A percentile compares a stretch with the other conserved stretches of the same genome.
Conservation (phyloP, 2,888 invertebrate genomes). For the Cloeon dipterum region DNA sequence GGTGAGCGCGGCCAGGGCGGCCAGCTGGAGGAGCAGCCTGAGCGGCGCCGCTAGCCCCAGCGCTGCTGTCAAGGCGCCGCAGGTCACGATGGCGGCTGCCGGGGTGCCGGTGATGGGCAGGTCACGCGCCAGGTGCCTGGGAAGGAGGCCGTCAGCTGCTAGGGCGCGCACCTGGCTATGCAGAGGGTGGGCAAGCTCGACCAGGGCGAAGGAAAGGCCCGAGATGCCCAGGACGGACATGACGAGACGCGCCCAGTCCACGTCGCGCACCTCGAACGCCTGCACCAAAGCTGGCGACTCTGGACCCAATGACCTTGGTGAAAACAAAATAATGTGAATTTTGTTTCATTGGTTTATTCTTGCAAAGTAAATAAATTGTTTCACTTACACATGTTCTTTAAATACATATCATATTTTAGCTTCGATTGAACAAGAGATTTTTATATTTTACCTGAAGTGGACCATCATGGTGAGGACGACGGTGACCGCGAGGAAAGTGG, state of each 20-base stretch:
- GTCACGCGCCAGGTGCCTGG: conserved; percentile 32
- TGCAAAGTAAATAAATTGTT: neutral
- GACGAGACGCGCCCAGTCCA: conserved; percentile 33
- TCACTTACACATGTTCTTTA: too few relatives aligned
- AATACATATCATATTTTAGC: neutral
- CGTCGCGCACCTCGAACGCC: conserved; percentile 30
- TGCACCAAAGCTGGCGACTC: conserved; percentile 33
- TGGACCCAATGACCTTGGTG: conserved; percentile 25
- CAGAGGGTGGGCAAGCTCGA: conserved; percentile 31
- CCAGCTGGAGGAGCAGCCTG: conserved; percentile 24
- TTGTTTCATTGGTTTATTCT: too few relatives aligned
- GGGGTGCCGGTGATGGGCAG: conserved; percentile 34
- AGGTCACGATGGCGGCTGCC: conserved; percentile 33
- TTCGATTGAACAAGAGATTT: too few relatives aligned
- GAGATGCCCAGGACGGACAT: conserved; percentile 33
- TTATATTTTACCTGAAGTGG: conserved; percentile 21
- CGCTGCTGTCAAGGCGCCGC: conserved; percentile 35
- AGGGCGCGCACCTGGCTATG: conserved; percentile 28
- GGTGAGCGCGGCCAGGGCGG: conserved; percentile 21
- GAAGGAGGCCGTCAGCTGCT: conserved; percentile 32
- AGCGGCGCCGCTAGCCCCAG: conserved; percentile 33
- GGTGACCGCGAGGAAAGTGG: conserved; percentile 14
- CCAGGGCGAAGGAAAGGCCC: conserved; percentile 32
- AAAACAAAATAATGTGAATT: conserved; percentile 6
- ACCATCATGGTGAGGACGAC: conserved; percentile 21